Evolutionary conservation across 2,888 invertebrate species (phyloP).

Genomic region (Odontocerum albicorne): DNA sequence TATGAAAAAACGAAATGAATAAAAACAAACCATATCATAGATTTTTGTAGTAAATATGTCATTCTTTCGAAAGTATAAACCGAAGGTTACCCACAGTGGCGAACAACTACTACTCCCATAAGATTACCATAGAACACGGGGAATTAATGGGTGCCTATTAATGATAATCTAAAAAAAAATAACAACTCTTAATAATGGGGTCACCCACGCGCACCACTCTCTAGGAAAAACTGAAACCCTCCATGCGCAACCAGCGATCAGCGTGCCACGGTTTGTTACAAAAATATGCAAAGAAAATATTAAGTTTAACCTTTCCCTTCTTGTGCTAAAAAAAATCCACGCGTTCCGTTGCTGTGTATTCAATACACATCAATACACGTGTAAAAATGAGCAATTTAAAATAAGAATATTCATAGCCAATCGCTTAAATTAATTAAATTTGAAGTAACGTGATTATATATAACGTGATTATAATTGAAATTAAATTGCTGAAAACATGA

Average conservation of each 20-base stretch:
- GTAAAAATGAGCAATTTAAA: too few relatives aligned
- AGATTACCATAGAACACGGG: conserved; percentile 9
- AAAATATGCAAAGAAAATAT: neutral
- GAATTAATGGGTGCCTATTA: conserved; percentile 5
- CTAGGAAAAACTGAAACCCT: neutral
- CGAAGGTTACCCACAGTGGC: neutral
- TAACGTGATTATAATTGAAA: too few relatives aligned
- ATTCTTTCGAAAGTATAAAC: neutral
- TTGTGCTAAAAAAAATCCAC: too few relatives aligned
- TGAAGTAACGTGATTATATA: too few relatives aligned
- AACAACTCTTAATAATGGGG: conserved; percentile 15
- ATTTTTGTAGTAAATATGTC: neutral
- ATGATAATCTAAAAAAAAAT: conserved; percentile 20
- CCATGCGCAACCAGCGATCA: neutral
- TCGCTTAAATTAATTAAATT: too few relatives aligned
- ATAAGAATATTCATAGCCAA: too few relatives aligned
- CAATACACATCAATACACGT: too few relatives aligned
- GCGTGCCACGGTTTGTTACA: neutral
- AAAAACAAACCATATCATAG: neutral
- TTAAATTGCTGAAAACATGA: too few relatives aligned
- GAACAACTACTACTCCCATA: conserved; percentile 1
- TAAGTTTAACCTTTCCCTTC: too few relatives aligned
- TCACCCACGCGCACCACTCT: conserved; percentile 8
- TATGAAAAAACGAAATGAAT: too few relatives aligned
- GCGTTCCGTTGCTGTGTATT: too few relatives aligned